Percentiles rank a stretch among this genome's conserved stretches.
phyloP scores from a whole-genome alignment of 2,797 vertebrate genomes.

The Chiroxiphia lanceolata region DNA sequence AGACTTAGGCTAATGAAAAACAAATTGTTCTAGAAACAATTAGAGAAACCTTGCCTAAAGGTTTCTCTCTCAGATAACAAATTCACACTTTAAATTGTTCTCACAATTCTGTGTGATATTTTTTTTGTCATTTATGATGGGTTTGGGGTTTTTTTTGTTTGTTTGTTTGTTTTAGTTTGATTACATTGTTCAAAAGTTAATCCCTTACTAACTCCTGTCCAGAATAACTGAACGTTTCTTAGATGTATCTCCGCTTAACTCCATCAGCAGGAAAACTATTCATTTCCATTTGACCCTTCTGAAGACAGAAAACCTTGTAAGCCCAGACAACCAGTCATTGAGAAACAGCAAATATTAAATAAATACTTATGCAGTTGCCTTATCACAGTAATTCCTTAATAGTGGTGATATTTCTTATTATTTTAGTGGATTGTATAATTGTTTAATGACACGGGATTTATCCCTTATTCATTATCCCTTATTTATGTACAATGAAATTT shows the following conservation, averaged over 20 bases:
- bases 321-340: background rate
- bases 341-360: background rate
- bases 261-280: background rate
- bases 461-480: background rate
- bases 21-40: slow-evolving; percentile 62
- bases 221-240: slow-evolving; percentile 54
- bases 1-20: slow-evolving; percentile 63
- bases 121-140: background rate
- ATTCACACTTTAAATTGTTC: slow-evolving; percentile 13
- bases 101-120: background rate
- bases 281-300: background rate
- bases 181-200: slow-evolving; percentile 60
- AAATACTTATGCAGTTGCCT: background rate
- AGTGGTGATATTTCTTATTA: background rate
- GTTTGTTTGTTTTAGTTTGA: slow-evolving; percentile 36
- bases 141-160: background rate
- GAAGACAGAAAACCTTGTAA: background rate
- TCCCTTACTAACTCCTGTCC: slow-evolving; percentile 44
- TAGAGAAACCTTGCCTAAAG: slow-evolving; percentile 58
- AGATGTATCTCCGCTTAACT: slow-evolving; percentile 15
- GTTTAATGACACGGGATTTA: background rate
- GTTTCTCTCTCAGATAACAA: slow-evolving; percentile 52
- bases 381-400: background rate
- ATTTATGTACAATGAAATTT: background rate
- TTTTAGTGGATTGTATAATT: background rate